Base-by-base conservation (phyloP, 2,797 vertebrate genomes). In the Pterois miles region DNA sequence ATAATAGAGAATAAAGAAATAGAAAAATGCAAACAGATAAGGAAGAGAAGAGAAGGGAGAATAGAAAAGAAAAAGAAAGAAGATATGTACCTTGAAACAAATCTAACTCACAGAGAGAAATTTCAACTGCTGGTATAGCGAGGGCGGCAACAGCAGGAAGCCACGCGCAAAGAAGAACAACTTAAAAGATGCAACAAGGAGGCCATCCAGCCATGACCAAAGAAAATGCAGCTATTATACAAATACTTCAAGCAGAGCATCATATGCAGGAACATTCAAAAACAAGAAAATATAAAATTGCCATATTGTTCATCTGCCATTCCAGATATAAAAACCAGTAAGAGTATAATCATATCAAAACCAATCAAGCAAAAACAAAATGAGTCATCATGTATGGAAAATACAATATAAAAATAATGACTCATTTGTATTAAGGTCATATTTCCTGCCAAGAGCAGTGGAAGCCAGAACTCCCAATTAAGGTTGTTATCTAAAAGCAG, bases 1-100 rank as follows among this genome's bases (percentile, higher is more conserved):
- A 92, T 86, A 95, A 94, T 29, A 46, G 65, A 94, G 87, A 94
- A 80, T 91, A 90, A 91, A 92, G 43, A 58, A 80, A 87, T 7
- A 27, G 34, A 78, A 67, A 83, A 86, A 88, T 80, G 74, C 65
- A 74, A 80, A 90, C 63, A 84, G 68, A 87, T 75, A 84, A 82
- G 86, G 83, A 90, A 56, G 84, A 86, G 62, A 86, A 70, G 77
- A 88, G 59, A 83, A 79, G 76, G 58, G 78, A 85, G 89, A 91
- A 76, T 78, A 91, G 93, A 92, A 94, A 74, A 89, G 68, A 70
- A 78, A 88, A 89, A 90, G 93, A 90, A 94, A 95, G 85, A 95
- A 89, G 81, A 93, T 65, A 94, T 85, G 91, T 94, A 90, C 95
- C 90, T 93, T 92, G 77, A 95, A 92, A 94, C 81, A 78, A 90